These are phyloP conservation scores for Cochlearius cochlearius DNA, from an alignment of 2,113 vertebrate species.

Conservation along the genomic window DNA sequence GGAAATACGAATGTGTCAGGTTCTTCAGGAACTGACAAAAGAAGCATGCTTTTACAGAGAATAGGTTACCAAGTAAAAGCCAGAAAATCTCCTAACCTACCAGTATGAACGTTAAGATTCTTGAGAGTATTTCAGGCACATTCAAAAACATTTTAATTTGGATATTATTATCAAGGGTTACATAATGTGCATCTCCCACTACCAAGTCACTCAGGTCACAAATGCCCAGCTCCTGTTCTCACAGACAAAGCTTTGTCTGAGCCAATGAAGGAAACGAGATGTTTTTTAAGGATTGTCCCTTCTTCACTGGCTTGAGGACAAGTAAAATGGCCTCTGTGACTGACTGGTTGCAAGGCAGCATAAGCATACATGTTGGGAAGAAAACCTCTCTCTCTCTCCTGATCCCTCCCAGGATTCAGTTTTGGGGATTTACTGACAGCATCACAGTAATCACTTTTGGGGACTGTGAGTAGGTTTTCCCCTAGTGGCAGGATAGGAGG, in stretches of 20 bases:
- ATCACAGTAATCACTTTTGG: neutral
- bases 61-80: conserved; percentile 13
- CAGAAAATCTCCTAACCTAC: conserved; percentile 8
- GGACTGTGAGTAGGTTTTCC: neutral
- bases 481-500: neutral
- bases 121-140: neutral
- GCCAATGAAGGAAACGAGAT: neutral
- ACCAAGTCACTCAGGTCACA: neutral
- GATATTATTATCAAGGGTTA: neutral
- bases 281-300: neutral
- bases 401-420: neutral
- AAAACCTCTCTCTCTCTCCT: neutral
- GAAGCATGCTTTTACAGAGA: neutral
- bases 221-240: neutral
- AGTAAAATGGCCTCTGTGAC: neutral
- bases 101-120: neutral
- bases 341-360: neutral
- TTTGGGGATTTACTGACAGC: neutral
- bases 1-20: conserved; percentile 18
- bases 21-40: neutral
- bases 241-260: neutral
- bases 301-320: neutral
- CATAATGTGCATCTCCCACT: neutral
- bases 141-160: neutral
- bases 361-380: neutral